Conservation (phyloP, 2,888 invertebrate species). For the Junonia oenone region DNA sequence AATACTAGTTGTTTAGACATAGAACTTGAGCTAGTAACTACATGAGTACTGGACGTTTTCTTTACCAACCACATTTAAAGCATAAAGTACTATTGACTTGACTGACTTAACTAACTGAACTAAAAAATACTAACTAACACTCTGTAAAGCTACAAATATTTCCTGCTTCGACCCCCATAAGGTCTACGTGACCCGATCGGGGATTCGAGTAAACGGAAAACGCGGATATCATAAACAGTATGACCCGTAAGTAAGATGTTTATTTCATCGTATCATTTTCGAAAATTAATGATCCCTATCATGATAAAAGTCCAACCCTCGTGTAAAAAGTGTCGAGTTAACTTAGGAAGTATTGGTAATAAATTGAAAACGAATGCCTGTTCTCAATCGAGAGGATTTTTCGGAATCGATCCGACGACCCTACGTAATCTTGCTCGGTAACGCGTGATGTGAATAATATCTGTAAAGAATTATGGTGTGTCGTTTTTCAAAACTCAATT, state of each 20-base stretch:
- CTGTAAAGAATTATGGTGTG: constrained; percentile 21
- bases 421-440: constrained; percentile 26
- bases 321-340: constrained; percentile 11
- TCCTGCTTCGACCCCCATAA: neutral
- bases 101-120: no score
- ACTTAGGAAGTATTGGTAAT: constrained; percentile 19
- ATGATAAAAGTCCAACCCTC: constrained; percentile 4
- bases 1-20: neutral
- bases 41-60: no score
- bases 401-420: constrained; percentile 23
- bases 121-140: no score
- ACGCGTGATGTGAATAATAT: constrained; percentile 28
- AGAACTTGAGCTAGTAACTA: neutral
- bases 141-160: neutral
- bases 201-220: neutral
- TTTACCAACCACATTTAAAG: no score
- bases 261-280: neutral
- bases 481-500: constrained; percentile 24
- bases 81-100: no score
- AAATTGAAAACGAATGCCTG: constrained; percentile 18
- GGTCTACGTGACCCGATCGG: neutral
- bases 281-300: constrained; percentile 2
- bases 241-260: neutral
- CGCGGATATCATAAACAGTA: neutral
- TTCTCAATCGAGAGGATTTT: constrained; percentile 19